Evolutionary conservation across 92 coral and sea anemone genomes (phyloP), one percentile per base, ranked within the genome.

Genomic region (Heliopora coerulea): DNA sequence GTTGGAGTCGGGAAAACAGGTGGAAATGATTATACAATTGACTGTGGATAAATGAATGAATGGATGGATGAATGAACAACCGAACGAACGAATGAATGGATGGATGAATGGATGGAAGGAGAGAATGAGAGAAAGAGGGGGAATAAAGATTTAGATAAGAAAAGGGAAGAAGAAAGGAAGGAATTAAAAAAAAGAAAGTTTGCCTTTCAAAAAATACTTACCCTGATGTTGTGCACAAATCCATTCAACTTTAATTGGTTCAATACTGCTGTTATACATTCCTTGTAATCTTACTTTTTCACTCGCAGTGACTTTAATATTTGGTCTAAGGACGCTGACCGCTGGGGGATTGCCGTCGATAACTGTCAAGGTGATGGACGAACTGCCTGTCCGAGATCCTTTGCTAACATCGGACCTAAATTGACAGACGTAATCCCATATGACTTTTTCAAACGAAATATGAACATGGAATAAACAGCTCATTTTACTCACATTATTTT

Each of bases 321-420:
- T 17, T n/a, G 68, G 19, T 23, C 37, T 26, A 28, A 49, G 70
- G 35, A 83, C 63, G 52, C 58, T 62, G 23, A 83, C 87, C 2
- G 23, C 31, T 0, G 87, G 87, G 2, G 87, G 87, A 9, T 78
- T 72, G n/a, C 87, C 87, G 20, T 58, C 83, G 13, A 83, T 81
- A 10, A 83, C 87, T 9, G 75, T 61, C 54, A 83, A 25, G 15
- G 33, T 27, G 4, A 83, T 41, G 37, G 73, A 68, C 2, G 87
- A 32, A 0, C 65, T 26, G 33, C 68, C 83, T 10, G 66, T 48
- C 20, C 87, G 78, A 13, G 87, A 49, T 11, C 79, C 87, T 37
- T 83, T 83, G 65, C 67, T 78, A 25, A 78, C 75, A 27, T 78
- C 60, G 9, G 57, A 67, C 25, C 74, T 67, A 49, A 23, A 23